phyloP scores from a whole-genome alignment of 2,888 invertebrate genomes.

The Heterodera filipjevi region DNA sequence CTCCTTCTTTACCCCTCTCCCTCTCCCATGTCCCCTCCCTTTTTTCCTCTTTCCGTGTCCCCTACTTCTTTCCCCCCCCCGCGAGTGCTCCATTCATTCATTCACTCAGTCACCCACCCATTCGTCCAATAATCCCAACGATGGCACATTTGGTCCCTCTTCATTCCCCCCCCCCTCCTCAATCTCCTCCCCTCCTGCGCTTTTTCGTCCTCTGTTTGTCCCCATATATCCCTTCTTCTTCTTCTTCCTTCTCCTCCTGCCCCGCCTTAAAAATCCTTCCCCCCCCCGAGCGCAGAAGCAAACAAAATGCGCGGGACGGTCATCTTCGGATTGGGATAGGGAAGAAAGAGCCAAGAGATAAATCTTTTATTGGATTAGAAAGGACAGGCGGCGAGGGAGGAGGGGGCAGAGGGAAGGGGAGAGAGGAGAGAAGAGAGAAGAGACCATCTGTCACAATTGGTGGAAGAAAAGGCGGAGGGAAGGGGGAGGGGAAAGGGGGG shows the following conservation, averaged over 20 bases:
- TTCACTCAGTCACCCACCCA: no score
- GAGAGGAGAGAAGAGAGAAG: not conserved
- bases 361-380: conserved; percentile 12
- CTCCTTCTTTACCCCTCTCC: no score
- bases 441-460: conserved; percentile 11
- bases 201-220: not conserved
- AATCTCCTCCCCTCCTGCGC: not conserved
- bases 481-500: not conserved
- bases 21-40: not conserved
- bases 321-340: conserved; percentile 1
- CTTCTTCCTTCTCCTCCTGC: no score
- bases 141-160: conserved; percentile 4
- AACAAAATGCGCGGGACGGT: conserved; percentile 12
- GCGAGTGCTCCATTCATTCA: not conserved
- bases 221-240: not conserved
- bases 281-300: not conserved
- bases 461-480: not conserved
- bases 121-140: not conserved
- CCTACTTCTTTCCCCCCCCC: not conserved
- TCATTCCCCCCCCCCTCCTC: not conserved
- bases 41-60: no score
- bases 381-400: not conserved
- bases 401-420: not conserved
- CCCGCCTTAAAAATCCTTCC: not conserved
- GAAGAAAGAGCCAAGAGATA: conserved; percentile 11